These are phyloP conservation scores for Cherax quadricarinatus DNA, from an alignment of 1,140 invertebrate species.

Conservation along the genomic window DNA sequence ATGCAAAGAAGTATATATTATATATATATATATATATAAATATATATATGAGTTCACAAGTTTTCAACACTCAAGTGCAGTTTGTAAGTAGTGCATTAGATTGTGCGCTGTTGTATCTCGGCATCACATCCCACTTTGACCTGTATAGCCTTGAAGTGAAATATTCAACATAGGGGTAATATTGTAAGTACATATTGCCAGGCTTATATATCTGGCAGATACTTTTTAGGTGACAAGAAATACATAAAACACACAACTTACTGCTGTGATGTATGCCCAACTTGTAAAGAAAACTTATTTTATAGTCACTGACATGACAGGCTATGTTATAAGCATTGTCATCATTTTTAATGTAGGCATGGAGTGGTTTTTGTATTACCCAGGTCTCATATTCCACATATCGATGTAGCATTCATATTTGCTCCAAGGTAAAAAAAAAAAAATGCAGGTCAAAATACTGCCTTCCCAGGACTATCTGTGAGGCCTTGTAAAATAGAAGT, in stretches of 20 bases:
- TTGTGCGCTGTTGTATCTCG: neutral
- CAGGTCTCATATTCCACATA: constrained; percentile 57
- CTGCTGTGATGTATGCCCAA: constrained; percentile 57
- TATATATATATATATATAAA: neutral
- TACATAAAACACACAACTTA: constrained; percentile 20
- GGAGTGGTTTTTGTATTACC: constrained; percentile 12
- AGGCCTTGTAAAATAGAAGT: constrained; percentile 55
- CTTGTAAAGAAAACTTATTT: constrained; percentile 50
- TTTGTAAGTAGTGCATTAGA: neutral
- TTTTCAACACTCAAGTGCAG: constrained; percentile 1
- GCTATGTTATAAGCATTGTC: neutral
- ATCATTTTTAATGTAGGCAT: neutral
- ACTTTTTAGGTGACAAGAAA: neutral
- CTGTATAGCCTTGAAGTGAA: constrained; percentile 11
- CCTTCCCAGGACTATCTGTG: constrained; percentile 48
- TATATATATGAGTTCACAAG: constrained; percentile 4
- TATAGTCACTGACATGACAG: constrained; percentile 6
- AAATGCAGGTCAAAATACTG: constrained; percentile 38
- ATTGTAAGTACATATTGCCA: neutral
- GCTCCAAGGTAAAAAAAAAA: constrained; percentile 10
- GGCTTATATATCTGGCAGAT: constrained; percentile 3
- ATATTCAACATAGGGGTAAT: neutral
- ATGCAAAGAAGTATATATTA: constrained; percentile 46
- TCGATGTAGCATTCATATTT: constrained; percentile 56
- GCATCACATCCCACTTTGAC: constrained; percentile 7